Evolutionary conservation across 2,113 vertebrate genomes (phyloP).

Genomic region (Psittacus erithacus): DNA sequence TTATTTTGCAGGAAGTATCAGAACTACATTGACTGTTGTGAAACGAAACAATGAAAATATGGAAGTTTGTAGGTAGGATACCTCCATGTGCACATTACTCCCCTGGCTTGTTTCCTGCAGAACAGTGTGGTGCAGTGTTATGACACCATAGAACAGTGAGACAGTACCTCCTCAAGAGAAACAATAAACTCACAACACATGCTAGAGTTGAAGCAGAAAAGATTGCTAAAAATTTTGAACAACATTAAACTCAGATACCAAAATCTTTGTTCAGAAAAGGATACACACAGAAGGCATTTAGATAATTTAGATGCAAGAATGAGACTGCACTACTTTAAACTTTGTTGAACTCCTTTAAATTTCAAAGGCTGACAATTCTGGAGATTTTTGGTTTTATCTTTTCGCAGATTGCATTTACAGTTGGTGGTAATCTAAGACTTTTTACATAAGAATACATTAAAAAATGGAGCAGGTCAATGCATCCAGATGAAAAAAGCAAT

Average conservation of each 20-base stretch:
- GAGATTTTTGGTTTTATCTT: neutral
- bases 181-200: neutral
- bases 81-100: neutral
- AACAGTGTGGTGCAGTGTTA: neutral
- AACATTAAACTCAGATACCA: neutral
- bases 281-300: neutral
- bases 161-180: neutral
- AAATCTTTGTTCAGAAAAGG: neutral
- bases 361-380: neutral
- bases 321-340: neutral
- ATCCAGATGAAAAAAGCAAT: neutral
- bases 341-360: neutral
- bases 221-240: neutral
- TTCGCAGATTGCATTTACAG: accelerated
- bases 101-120: neutral
- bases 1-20: neutral
- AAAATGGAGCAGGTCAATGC: neutral
- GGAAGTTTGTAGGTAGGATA: neutral
- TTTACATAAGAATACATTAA: neutral
- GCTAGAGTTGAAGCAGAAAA: neutral
- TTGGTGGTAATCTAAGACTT: neutral
- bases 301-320: neutral
- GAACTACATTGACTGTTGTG: neutral
- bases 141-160: accelerated
- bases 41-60: neutral